Evolutionary conservation across 2,797 vertebrate species (phyloP).

Genomic region (Steatocranus sp.): DNA sequence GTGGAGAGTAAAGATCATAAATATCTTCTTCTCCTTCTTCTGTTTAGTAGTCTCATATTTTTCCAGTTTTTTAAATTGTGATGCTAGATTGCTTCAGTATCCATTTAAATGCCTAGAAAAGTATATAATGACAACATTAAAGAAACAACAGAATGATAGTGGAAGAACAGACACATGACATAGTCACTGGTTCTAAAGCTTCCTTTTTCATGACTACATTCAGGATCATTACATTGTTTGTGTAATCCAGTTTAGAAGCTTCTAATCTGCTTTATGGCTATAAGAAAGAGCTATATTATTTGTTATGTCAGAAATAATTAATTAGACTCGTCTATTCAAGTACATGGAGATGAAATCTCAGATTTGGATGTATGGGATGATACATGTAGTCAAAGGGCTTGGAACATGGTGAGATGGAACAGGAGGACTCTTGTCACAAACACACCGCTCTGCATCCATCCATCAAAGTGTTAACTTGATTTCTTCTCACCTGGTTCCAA

Average conservation of each 20-base stretch:
- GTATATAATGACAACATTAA: background rate
- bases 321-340: slow-evolving; percentile 3
- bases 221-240: slow-evolving; percentile 1
- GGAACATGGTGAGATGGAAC: slow-evolving; percentile 50
- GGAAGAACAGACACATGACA: background rate
- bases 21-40: background rate
- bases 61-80: too few relatives aligned
- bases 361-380: slow-evolving; percentile 31
- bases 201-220: slow-evolving; percentile 6
- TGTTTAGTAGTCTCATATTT: rapidly evolving
- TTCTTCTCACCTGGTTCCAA: slow-evolving; percentile 16
- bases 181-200: background rate
- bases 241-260: slow-evolving; percentile 19
- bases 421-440: slow-evolving; percentile 33
- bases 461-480: slow-evolving; percentile 49
- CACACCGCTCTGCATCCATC: slow-evolving; percentile 37
- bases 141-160: background rate
- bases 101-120: background rate
- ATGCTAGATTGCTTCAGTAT: background rate
- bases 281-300: slow-evolving; percentile 49
- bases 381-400: slow-evolving; percentile 39
- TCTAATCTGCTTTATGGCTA: slow-evolving; percentile 41
- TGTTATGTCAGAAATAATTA: slow-evolving; percentile 51
- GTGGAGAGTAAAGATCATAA: background rate
- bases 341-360: slow-evolving; percentile 2